Evolutionary conservation across 2,888 invertebrate species (phyloP), one percentile per base, ranked within the genome.

Genomic region (Andrena marginata): DNA sequence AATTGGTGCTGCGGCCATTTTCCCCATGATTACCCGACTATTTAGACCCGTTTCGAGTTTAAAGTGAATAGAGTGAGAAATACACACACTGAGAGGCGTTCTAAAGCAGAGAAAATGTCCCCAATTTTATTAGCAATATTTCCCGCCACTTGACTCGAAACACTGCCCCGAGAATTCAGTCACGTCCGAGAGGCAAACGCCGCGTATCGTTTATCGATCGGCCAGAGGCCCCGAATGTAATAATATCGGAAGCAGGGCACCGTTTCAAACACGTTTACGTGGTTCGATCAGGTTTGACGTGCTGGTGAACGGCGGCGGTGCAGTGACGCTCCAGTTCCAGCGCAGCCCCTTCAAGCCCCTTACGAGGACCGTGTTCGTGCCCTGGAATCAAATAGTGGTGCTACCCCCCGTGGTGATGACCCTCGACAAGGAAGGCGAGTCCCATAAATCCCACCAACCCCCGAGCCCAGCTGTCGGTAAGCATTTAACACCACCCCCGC

Each of bases 311-410:
- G 99, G 99, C 20, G 99, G 99, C 65, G 99, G 99, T 48, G 99
- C 99, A 1, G 98, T 99, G 77, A 99, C 98, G 26, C 95, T 99
- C 87, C 98, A 99, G 95, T 99, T 99, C 95, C 98, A 99, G 94
- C 96, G 99, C 80, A 98, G 98, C 76, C 99, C 99, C 33, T 99
- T 99, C 96, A 96, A 97, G 93, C 97, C 98, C 0, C 95, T 97
- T 79, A 97, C 98, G 84, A 96, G 97, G 92, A 98, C 98, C 2
- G 97, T 99, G 80, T 98, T 98, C 94, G 98, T 99, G 82, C 99
- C 99, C 26, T 99, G 99, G 98, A 99, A 99, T 95, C 98, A 98
- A 94, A 99, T 99, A 91, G 98, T 99, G 68, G 98, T 98, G 56
- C 95, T 98, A 88, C 97, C 98, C 7, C 97, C 98, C 13, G 97